Percentiles rank a stretch among this genome's conserved stretches.
phyloP scores from a whole-genome alignment of 2,113 vertebrate species.

The Salminus brasiliensis region DNA sequence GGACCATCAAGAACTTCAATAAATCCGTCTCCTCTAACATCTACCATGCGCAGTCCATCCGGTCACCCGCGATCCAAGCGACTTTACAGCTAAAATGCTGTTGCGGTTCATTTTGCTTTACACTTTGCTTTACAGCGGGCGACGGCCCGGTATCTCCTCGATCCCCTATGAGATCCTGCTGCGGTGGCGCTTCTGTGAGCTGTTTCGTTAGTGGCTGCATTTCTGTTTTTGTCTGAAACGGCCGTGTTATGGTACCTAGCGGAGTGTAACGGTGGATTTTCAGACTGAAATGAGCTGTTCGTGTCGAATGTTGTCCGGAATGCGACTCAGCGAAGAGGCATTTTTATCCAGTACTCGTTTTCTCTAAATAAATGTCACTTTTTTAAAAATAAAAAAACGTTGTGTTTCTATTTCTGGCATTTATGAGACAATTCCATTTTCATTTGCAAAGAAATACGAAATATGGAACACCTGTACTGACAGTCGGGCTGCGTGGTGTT shows the following conservation, averaged over 20 bases:
- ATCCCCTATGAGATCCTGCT: conserved; percentile 22
- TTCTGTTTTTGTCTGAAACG: conserved; percentile 7
- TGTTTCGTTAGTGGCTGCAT: conserved; percentile 20
- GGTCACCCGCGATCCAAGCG: too few relatives aligned
- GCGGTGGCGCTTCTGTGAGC: conserved; percentile 25
- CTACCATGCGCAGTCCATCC: too few relatives aligned
- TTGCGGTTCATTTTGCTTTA: too few relatives aligned
- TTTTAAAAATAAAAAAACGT: conserved; percentile 30
- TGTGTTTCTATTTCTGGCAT: neutral
- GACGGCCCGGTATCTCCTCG: neutral
- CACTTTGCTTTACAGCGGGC: conserved; percentile 1
- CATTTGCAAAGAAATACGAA: neutral
- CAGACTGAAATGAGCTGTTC: conserved; percentile 21
- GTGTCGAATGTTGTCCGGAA: conserved; percentile 40
- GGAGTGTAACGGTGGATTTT: conserved; percentile 2
- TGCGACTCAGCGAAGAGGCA: neutral
- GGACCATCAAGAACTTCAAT: neutral
- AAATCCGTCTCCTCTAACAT: neutral
- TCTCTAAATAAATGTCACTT: conserved; percentile 47
- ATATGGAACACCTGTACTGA: too few relatives aligned
- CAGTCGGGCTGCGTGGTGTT: too few relatives aligned
- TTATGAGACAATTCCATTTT: neutral
- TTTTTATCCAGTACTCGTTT: conserved; percentile 37
- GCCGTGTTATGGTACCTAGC: conserved; percentile 15
- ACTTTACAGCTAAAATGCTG: neutral